These are phyloP conservation scores for Toxotes chatareus DNA, from an alignment of 2,113 vertebrate species.

Conservation along the genomic window DNA sequence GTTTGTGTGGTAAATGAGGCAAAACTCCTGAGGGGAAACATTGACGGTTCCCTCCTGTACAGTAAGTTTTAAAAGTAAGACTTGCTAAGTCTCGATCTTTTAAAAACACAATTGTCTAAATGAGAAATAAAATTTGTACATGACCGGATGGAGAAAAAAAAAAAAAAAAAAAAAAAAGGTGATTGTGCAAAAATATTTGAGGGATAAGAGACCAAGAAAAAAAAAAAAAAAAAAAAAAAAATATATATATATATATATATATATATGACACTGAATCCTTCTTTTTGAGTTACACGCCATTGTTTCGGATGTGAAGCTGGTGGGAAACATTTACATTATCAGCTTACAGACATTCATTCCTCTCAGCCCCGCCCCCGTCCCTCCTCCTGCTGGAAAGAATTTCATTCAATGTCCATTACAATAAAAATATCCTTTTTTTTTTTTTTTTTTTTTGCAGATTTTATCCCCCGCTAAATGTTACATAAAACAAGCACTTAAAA, in stretches of 20 bases:
- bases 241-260: too few relatives aligned
- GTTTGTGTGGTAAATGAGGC: conserved; percentile 50
- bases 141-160: conserved; percentile 1
- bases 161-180: conserved; percentile 35
- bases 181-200: conserved; percentile 78
- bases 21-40: conserved; percentile 17
- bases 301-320: conserved; percentile 43
- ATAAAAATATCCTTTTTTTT: conserved; percentile 41
- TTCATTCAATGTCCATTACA: conserved; percentile 57
- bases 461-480: conserved; percentile 57
- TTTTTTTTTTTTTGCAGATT: background rate
- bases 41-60: conserved; percentile 33
- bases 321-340: conserved; percentile 58
- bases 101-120: conserved; percentile 55
- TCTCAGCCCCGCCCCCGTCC: conserved; percentile 1
- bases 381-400: background rate
- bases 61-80: conserved; percentile 49
- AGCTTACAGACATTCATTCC: conserved; percentile 53
- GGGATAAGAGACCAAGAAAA: conserved; percentile 33
- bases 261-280: conserved; percentile 30
- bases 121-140: conserved; percentile 40
- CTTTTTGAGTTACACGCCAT: conserved; percentile 36
- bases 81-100: conserved; percentile 47
- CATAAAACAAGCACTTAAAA: conserved; percentile 81
- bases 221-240: background rate